These are phyloP conservation scores for Carcharodon carcharias DNA, from an alignment of 2,797 vertebrate genomes.

Conservation along the genomic window DNA sequence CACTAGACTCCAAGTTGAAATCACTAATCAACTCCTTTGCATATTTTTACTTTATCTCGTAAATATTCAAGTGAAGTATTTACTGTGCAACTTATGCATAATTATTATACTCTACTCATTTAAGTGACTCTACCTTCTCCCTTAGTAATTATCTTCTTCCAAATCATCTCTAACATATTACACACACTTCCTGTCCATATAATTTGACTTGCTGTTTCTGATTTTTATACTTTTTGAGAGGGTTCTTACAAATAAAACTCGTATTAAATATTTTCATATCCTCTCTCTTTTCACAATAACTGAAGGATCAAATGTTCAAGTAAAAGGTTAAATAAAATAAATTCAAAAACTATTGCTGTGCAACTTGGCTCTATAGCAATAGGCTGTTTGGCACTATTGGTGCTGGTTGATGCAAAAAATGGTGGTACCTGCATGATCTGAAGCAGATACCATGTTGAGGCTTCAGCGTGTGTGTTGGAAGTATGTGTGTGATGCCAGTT, in stretches of 20 bases:
- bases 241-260: not conserved
- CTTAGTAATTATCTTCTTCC: not conserved
- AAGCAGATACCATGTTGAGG: too few species aligned
- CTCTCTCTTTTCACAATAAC: not conserved
- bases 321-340: not conserved
- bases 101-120: not conserved
- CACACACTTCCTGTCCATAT: not conserved
- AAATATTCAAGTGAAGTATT: not conserved
- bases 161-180: not conserved
- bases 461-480: too few species aligned
- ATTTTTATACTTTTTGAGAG: not conserved
- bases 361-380: too few species aligned
- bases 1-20: too few species aligned
- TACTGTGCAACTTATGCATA: not conserved
- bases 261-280: too few species aligned
- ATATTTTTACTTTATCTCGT: not conserved
- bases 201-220: too few species aligned
- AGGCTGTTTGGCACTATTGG: too few species aligned
- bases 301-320: too few species aligned
- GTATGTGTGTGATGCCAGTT: too few species aligned
- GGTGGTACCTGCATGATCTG: too few species aligned
- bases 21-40: too few species aligned
- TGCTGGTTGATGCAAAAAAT: too few species aligned
- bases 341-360: not conserved
- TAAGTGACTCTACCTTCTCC: not conserved